Evolutionary conservation across 1,140 invertebrate genomes (phyloP), one percentile per base, ranked within the genome.

Genomic region (Macrobrachium rosenbergii): DNA sequence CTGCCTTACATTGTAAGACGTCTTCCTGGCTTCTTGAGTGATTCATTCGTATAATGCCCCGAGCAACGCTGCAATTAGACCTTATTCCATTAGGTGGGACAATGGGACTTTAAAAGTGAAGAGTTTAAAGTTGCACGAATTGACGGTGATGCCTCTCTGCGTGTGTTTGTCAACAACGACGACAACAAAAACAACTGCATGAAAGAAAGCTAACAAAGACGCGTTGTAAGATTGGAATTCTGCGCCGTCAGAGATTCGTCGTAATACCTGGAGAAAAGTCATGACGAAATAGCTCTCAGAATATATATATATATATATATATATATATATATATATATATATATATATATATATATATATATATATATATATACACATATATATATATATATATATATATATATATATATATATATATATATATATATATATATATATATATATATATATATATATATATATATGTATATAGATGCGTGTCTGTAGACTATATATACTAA

Each of bases 311-410:
- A 37, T 37, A 37, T 37, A 19, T 19, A 67, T 67, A 67, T 67
- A 67, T 67, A 67, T 17, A 23, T 67, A 19, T 67, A 10, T 67
- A n/a, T 69, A n/a, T 69, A 7, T 69, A n/a, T 69, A n/a, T 69
- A 21, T 69, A n/a, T 21, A n/a, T n/a, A 21, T 69, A 23, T 67
- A 17, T 63, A n/a, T 69, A 69, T n/a, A n/a, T 69, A 69, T 69
- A n/a, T 69, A 69, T 69, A 8, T 67, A 64, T 64, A 21, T 64
- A 64, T 64, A 21, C 11, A 67, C 16, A 63, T 63, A 37, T 67
- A 67, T n/a, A 67, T n/a, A 67, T 67, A 28, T n/a, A 67, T 17
- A 67, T n/a, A 67, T n/a, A 67, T 67, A 21, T 67, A 67, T 67
- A 17, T 67, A 67, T n/a, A 67, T n/a, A 67, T 67, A 28, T n/a